Conservation (phyloP, 2,797 vertebrate genomes). For the Kryptolebias ocellatus region DNA sequence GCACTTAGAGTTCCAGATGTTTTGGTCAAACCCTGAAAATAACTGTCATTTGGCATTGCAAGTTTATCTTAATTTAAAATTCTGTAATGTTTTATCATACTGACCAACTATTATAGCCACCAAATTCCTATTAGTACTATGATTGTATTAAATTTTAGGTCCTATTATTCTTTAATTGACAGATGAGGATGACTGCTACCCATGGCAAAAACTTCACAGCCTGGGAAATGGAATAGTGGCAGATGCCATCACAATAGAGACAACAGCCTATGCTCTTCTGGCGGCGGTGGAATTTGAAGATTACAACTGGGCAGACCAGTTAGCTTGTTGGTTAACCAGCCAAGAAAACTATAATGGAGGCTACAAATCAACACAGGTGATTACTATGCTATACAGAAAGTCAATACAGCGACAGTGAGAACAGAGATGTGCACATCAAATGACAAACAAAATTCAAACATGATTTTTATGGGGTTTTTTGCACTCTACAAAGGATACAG, state of each 20-base stretch:
- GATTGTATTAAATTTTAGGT: not conserved
- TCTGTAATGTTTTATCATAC: too few relatives aligned
- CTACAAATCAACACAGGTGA: constrained; percentile 86
- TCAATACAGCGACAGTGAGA: not conserved
- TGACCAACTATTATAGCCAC: too few relatives aligned
- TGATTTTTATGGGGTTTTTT: not conserved
- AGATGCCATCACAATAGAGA: constrained; percentile 82
- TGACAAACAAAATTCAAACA: not conserved
- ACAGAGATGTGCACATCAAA: not conserved
- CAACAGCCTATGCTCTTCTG: constrained; percentile 84
- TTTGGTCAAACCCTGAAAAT: too few relatives aligned
- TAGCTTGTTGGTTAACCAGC: constrained; percentile 81
- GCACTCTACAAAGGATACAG: constrained; percentile 81
- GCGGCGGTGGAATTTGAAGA: constrained; percentile 75
- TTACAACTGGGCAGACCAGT: constrained; percentile 49
- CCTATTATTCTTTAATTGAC: not conserved
- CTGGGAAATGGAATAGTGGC: not conserved
- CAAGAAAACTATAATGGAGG: constrained; percentile 84
- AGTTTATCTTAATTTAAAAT: too few relatives aligned
- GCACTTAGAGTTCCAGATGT: too few relatives aligned
- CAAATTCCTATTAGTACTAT: too few relatives aligned
- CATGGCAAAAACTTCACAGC: too few relatives aligned
- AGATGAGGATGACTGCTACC: constrained; percentile 61
- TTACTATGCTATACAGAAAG: not conserved
- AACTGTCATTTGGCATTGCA: too few relatives aligned